phyloP scores from a whole-genome alignment of 1,140 invertebrate species.

The Plodia interpunctella region DNA sequence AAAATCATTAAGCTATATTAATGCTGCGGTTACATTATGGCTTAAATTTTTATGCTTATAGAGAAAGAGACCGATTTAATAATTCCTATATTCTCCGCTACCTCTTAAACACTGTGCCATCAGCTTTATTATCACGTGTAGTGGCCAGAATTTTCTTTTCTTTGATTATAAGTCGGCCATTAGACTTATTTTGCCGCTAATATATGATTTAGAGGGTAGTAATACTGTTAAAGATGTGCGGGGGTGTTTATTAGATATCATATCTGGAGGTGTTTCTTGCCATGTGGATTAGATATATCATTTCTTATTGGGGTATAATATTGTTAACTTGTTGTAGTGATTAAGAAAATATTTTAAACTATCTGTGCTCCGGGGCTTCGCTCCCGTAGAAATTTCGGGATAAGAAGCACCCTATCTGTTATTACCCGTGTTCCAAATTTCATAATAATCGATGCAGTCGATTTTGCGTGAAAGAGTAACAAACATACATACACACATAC shows the following conservation, averaged over 20 bases:
- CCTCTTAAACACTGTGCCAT: not conserved
- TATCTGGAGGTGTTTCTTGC: slow-evolving; percentile 5
- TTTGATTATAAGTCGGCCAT: slow-evolving; percentile 69
- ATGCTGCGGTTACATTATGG: too few species aligned
- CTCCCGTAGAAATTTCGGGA: too few species aligned
- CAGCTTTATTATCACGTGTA: slow-evolving; percentile 35
- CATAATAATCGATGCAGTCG: too few species aligned
- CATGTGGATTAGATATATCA: not conserved
- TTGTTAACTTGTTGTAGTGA: not conserved
- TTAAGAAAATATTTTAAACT: too few species aligned
- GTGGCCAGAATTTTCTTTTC: slow-evolving; percentile 53
- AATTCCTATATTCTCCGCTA: slow-evolving; percentile 3
- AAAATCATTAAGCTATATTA: too few species aligned
- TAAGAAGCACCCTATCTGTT: too few species aligned
- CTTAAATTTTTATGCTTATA: too few species aligned
- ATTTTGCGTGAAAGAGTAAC: too few species aligned
- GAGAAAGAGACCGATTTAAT: too few species aligned
- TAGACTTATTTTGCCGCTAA: slow-evolving; percentile 68
- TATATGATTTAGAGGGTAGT: slow-evolving; percentile 66
- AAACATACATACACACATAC: too few species aligned
- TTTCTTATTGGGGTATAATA: not conserved
- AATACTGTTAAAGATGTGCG: slow-evolving; percentile 23
- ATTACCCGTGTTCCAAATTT: too few species aligned
- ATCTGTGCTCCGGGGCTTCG: too few species aligned
- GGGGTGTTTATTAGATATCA: slow-evolving; percentile 24